A percentile compares a stretch with the other conserved stretches of the same genome.
Conservation (phyloP, 2,888 invertebrate species). For the Caenorhabditis becei region DNA sequence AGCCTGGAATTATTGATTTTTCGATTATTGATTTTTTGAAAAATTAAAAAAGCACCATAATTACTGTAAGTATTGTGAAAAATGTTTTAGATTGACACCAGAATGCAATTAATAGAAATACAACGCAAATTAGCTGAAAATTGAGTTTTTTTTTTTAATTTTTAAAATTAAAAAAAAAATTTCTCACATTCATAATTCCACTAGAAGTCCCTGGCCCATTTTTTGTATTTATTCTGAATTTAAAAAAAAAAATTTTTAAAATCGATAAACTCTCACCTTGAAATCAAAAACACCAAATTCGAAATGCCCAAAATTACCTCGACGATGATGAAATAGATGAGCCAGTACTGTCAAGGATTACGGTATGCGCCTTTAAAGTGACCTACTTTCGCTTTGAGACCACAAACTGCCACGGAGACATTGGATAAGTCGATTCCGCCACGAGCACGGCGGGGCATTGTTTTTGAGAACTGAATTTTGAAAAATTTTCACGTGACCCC, state of each 20-base stretch:
- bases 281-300: slow-evolving; percentile 13
- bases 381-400: slow-evolving; percentile 35
- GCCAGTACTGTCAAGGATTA: slow-evolving; percentile 22
- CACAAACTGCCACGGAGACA: slow-evolving; percentile 31
- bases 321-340: slow-evolving; percentile 32
- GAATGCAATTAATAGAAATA: slow-evolving; percentile 17
- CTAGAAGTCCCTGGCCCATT: slow-evolving; percentile 19
- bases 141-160: background rate
- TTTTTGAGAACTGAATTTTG: background rate
- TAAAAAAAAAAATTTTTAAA: background rate
- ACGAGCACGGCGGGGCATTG: background rate
- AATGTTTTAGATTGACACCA: slow-evolving; percentile 47
- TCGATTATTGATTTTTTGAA: background rate
- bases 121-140: slow-evolving; percentile 37
- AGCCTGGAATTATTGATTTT: slow-evolving; percentile 9
- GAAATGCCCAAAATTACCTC: slow-evolving; percentile 29
- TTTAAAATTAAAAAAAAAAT: background rate
- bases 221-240: background rate
- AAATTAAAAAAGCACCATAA: slow-evolving; percentile 7
- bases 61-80: slow-evolving; percentile 26
- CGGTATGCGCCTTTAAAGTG: background rate
- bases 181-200: slow-evolving; percentile 34
- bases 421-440: slow-evolving; percentile 36
- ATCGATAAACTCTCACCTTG: slow-evolving; percentile 4
- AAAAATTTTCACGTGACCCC: background rate